Evolutionary conservation across 2,113 vertebrate species (phyloP), one percentile per base, ranked within the genome.

Genomic region (Strix uralensis): DNA sequence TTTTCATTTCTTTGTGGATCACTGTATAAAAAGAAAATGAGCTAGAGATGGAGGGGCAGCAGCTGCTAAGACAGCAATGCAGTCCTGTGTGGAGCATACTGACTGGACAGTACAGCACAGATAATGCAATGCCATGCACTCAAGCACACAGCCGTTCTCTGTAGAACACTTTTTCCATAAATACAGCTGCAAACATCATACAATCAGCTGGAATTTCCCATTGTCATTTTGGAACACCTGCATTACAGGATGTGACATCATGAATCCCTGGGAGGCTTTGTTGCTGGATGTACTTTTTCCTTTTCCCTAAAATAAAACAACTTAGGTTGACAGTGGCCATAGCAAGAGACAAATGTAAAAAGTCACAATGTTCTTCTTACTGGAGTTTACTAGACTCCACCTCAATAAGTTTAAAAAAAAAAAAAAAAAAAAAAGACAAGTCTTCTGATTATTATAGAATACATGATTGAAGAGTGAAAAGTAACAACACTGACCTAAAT

Each of bases 71-170:
- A 15, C 11, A 73, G 27, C 23, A 73, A 0, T 17, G 40, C 32
- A 36, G 26, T 59, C 44, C 40, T 59, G 10, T 21, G 17, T 5
- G 14, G 20, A 40, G 32, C 23, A 17, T 27, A 21, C 13, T 52
- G 44, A 34, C 42, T 40, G 88, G 11, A 9, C 42, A 47, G 16
- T 13, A 13, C 42, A 51, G 16, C 11, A 13, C 17, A 54, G 38
- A 17, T 17, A 25, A 36, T 2, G 2, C 16, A 32, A 4, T 32
- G 15, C 10, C 32, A 8, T 3, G 5, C 0, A 1, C 46, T 81
- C 36, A 52, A 52, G 25, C 13, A 69, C 15, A 71, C 16, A 80
- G 55, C 4, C 52, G 5, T 52, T 59, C 11, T 34, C 51, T 52
- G 3, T 40, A 8, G 7, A 69, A 21, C 23, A 40, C 2, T 10